Percentiles rank a stretch among this genome's conserved stretches.
These are phyloP conservation scores for Anastrepha obliqua DNA, from an alignment of 1,140 invertebrate species.

Conservation along the genomic window DNA sequence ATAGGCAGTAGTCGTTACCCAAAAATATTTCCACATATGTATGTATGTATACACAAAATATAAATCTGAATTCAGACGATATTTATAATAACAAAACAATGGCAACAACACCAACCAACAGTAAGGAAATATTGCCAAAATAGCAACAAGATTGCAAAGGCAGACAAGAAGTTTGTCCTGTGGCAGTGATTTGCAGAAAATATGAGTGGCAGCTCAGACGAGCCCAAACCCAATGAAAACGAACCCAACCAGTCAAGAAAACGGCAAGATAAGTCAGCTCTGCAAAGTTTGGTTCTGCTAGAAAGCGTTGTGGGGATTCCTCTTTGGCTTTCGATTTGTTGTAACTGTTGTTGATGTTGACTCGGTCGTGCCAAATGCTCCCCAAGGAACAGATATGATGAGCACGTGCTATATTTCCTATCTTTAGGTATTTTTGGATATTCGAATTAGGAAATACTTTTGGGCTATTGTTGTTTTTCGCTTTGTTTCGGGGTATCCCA, in stretches of 20 bases:
- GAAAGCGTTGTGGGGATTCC: background rate
- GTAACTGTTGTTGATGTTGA: conserved; percentile 22
- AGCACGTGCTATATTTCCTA: conserved; percentile 49
- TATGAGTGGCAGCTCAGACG: conserved; percentile 50
- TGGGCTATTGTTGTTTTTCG: background rate
- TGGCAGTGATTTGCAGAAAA: conserved; percentile 47
- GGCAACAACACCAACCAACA: conserved; percentile 15
- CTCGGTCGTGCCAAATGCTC: conserved; percentile 39
- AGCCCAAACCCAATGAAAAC: conserved; percentile 10
- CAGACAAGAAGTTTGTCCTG: conserved; percentile 48
- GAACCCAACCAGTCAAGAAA: conserved; percentile 4
- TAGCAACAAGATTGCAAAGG: background rate
- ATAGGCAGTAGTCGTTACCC: conserved; percentile 9
- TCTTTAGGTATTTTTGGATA: conserved; percentile 37
- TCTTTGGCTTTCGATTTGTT: conserved; percentile 15
- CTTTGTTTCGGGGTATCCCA: background rate
- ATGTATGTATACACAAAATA: background rate
- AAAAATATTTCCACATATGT: background rate
- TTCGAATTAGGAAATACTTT: background rate
- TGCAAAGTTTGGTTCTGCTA: background rate
- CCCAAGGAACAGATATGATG: conserved; percentile 25
- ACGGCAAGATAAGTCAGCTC: background rate
- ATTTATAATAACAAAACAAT: conserved; percentile 30
- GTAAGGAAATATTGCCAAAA: conserved; percentile 26
- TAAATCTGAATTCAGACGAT: background rate